These are phyloP conservation scores for Microctonus brassicae DNA, from an alignment of 2,888 invertebrate genomes.

Conservation along the genomic window DNA sequence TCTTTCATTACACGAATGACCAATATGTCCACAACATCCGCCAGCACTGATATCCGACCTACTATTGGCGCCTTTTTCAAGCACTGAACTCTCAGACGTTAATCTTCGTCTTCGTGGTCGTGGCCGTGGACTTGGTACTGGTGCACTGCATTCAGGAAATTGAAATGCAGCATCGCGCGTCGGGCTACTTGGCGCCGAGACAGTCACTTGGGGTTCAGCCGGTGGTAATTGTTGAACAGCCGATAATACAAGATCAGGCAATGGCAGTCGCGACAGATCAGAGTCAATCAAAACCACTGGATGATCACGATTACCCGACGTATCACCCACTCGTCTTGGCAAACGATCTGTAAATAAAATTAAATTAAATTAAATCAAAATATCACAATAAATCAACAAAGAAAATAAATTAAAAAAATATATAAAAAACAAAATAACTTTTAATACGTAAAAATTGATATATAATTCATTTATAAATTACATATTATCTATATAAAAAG, in stretches of 20 bases:
- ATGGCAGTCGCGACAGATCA: constrained; percentile 62
- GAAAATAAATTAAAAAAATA: neutral
- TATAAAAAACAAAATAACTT: neutral
- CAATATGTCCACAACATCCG: constrained; percentile 55
- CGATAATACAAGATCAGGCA: constrained; percentile 66
- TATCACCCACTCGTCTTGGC: constrained; percentile 60
- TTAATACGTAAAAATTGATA: no score
- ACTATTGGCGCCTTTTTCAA: constrained; percentile 55
- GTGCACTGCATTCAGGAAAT: constrained; percentile 65
- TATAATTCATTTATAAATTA: neutral
- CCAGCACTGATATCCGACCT: constrained; percentile 44
- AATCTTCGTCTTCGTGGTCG: constrained; percentile 66
- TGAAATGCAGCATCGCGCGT: constrained; percentile 67
- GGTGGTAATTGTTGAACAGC: constrained; percentile 65
- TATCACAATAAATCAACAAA: no score
- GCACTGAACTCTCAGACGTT: constrained; percentile 61
- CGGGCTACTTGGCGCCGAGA: constrained; percentile 67
- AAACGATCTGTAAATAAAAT: constrained; percentile 61
- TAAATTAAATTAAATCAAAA: no score
- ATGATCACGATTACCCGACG: constrained; percentile 56
- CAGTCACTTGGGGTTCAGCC: constrained; percentile 65
- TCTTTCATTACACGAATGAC: constrained; percentile 57
- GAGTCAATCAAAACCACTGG: constrained; percentile 63
- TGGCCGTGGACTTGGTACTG: constrained; percentile 65
- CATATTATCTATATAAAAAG: neutral